phyloP scores from a whole-genome alignment of 2,888 invertebrate species.

The Dolichopus griseipennis region DNA sequence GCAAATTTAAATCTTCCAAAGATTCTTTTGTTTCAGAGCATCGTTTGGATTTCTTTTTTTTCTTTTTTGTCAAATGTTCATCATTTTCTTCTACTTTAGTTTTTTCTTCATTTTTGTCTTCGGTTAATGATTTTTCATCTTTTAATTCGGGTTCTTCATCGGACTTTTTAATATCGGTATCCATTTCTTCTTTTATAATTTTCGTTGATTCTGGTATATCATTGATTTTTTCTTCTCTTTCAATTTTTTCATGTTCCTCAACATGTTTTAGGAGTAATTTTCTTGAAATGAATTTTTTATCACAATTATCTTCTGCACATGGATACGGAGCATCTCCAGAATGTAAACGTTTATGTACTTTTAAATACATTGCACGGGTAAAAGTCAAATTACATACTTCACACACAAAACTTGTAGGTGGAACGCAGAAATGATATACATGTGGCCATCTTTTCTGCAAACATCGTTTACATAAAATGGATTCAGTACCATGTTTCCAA shows the following conservation, averaged over 20 bases:
- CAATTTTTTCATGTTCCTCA: slow-evolving; percentile 45
- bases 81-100: slow-evolving; percentile 16
- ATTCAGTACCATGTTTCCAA: slow-evolving; percentile 89
- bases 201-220: slow-evolving; percentile 8
- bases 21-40: slow-evolving; percentile 31
- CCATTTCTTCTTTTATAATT: slow-evolving; percentile 7
- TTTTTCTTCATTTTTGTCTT: slow-evolving; percentile 14
- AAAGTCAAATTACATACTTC: slow-evolving; percentile 72
- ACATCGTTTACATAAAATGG: slow-evolving; percentile 74
- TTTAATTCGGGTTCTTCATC: slow-evolving; percentile 16
- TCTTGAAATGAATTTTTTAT: slow-evolving; percentile 71
- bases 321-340: slow-evolving; percentile 59
- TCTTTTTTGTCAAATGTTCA: slow-evolving; percentile 20
- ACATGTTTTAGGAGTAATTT: slow-evolving; percentile 67
- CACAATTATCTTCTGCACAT: slow-evolving; percentile 63
- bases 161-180: neutral
- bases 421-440: slow-evolving; percentile 82
- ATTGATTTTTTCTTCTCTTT: slow-evolving; percentile 24
- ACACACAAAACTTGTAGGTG: slow-evolving; percentile 67
- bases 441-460: slow-evolving; percentile 87
- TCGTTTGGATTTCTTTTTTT: slow-evolving; percentile 17
- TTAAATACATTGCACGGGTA: slow-evolving; percentile 65
- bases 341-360: slow-evolving; percentile 77
- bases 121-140: slow-evolving; percentile 8
- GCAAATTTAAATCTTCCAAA: slow-evolving; percentile 59